Evolutionary conservation across 2,888 invertebrate species (phyloP).

Genomic region (Cantharis flavilabris): DNA sequence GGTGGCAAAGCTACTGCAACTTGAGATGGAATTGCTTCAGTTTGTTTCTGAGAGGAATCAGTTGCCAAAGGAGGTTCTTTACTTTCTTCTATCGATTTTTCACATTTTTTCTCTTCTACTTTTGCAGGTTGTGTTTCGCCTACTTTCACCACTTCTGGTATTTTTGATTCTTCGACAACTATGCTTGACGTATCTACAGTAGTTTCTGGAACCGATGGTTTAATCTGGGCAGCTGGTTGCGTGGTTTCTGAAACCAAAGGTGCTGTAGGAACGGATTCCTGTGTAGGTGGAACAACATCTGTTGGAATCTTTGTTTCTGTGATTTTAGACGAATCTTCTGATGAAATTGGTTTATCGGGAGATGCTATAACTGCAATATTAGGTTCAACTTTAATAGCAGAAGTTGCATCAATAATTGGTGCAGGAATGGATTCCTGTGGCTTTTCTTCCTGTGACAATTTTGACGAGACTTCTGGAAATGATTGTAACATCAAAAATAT

Average conservation of each 20-base stretch:
- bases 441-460: neutral
- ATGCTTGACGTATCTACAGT: neutral
- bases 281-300: neutral
- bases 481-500: neutral
- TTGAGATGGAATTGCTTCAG: neutral
- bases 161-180: neutral
- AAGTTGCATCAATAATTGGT: neutral
- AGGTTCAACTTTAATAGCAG: neutral
- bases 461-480: neutral
- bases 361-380: neutral
- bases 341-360: neutral
- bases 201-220: slow-evolving; percentile 12
- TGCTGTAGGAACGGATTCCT: neutral
- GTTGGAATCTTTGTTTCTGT: neutral
- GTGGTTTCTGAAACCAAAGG: neutral
- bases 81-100: neutral
- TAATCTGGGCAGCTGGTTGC: slow-evolving; percentile 2
- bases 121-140: neutral
- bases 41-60: neutral
- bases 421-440: neutral
- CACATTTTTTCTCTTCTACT: neutral
- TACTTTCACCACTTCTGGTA: neutral
- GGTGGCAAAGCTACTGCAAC: neutral
- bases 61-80: neutral
- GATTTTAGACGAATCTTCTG: neutral